phyloP scores from a whole-genome alignment of 2,797 vertebrate genomes.

The Sylvilagus floridanus region DNA sequence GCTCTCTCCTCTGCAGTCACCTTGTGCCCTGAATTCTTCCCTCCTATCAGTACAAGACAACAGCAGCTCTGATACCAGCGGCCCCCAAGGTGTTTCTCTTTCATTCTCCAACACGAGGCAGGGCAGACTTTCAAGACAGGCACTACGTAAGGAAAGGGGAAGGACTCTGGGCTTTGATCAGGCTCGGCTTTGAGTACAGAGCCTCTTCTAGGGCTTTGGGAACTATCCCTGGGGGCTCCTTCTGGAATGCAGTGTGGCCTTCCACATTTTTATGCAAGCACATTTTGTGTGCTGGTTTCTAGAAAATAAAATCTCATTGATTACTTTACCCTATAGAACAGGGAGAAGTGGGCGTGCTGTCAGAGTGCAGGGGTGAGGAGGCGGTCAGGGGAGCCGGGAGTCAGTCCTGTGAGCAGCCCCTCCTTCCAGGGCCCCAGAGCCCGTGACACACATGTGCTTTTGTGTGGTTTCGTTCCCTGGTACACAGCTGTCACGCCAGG shows the following conservation, averaged over 20 bases:
- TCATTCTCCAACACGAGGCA: background rate
- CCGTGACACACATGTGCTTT: too few relatives aligned
- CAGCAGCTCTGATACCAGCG: background rate
- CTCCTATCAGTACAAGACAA: background rate
- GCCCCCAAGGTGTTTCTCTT: background rate
- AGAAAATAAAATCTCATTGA: slow-evolving; percentile 14
- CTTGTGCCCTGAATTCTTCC: background rate
- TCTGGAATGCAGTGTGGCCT: slow-evolving; percentile 16
- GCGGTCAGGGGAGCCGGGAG: too few relatives aligned
- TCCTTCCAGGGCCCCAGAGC: rapidly evolving
- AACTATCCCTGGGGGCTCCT: background rate
- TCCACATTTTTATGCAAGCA: slow-evolving; percentile 21
- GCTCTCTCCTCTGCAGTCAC: background rate
- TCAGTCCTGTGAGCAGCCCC: rapidly evolving
- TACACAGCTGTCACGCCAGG: rapidly evolving
- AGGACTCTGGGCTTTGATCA: background rate
- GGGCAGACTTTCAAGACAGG: background rate
- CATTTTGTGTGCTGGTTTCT: background rate
- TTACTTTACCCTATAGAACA: background rate
- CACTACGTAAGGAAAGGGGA: background rate
- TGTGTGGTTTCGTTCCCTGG: background rate
- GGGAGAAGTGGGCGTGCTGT: background rate
- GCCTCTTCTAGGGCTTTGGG: background rate
- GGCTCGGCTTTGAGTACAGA: background rate
- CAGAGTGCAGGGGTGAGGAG: too few relatives aligned